phyloP scores from a whole-genome alignment of 2,888 invertebrate species.

The Schrankia costaestrigalis region DNA sequence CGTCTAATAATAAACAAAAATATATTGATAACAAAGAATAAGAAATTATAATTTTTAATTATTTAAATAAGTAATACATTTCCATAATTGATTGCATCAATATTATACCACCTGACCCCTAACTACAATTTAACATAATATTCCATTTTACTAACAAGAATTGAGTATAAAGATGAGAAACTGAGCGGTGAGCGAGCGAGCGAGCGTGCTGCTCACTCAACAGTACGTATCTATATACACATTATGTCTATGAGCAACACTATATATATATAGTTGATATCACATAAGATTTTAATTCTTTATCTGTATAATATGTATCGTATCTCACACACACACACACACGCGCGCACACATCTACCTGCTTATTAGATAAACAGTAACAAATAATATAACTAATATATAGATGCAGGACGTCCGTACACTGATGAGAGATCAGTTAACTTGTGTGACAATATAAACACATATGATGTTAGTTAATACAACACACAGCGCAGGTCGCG shows the following conservation, averaged over 20 bases:
- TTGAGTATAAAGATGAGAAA: slow-evolving; percentile 21
- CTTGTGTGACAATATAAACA: too few species aligned
- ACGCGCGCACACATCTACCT: too few species aligned
- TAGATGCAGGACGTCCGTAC: too few species aligned
- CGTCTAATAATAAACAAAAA: slow-evolving; percentile 16
- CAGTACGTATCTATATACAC: slow-evolving; percentile 1
- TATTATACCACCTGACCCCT: slow-evolving; percentile 20
- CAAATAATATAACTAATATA: too few species aligned
- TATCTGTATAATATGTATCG: neutral
- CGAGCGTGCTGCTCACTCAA: neutral
- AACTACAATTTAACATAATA: slow-evolving; percentile 16
- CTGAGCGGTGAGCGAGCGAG: slow-evolving; percentile 2
- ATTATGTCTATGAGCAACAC: slow-evolving; percentile 8
- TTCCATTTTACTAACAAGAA: slow-evolving; percentile 8
- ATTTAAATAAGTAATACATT: slow-evolving; percentile 23
- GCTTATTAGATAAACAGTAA: too few species aligned
- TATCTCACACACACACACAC: neutral
- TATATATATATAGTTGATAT: slow-evolving; percentile 3
- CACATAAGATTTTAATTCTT: slow-evolving; percentile 6
- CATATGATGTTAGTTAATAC: too few species aligned
- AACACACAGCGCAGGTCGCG: too few species aligned
- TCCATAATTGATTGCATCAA: slow-evolving; percentile 18
- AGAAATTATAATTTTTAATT: slow-evolving; percentile 18
- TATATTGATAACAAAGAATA: slow-evolving; percentile 14
- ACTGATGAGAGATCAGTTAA: too few species aligned